phyloP scores from a whole-genome alignment of 1,140 invertebrate species.

The Drosophila pruinosa region DNA sequence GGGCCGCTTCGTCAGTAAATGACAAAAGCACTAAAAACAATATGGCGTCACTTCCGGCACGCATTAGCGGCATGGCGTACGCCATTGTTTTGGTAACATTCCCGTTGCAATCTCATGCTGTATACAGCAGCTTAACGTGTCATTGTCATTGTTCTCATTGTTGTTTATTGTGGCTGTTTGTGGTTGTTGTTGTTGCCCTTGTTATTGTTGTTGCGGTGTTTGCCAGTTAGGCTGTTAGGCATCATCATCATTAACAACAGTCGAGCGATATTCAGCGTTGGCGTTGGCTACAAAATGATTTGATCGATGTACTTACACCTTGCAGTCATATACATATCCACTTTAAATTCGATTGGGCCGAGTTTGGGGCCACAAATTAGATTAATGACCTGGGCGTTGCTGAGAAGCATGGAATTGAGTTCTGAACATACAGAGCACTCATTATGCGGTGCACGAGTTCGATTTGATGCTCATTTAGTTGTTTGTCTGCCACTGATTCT shows the following conservation, averaged over 20 bases:
- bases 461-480: conserved; percentile 80
- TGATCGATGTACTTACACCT: conserved; percentile 72
- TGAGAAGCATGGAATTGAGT: background rate
- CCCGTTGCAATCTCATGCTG: conserved; percentile 56
- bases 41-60: conserved; percentile 72
- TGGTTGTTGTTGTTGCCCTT: conserved; percentile 10
- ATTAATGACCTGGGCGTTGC: conserved; percentile 63
- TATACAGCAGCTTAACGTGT: conserved; percentile 63
- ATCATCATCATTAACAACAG: conserved; percentile 70
- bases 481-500: conserved; percentile 69
- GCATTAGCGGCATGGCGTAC: conserved; percentile 53
- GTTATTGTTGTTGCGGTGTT: conserved; percentile 5
- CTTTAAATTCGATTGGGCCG: conserved; percentile 50
- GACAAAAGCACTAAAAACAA: conserved; percentile 72
- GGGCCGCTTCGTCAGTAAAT: conserved; percentile 43
- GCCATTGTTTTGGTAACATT: conserved; percentile 16
- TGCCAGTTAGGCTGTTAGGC: conserved; percentile 9
- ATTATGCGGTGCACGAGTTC: conserved; percentile 78
- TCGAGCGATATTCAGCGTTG: background rate
- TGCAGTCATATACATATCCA: conserved; percentile 35
- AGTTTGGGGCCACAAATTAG: conserved; percentile 55
- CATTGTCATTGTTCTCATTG: conserved; percentile 52
- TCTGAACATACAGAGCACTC: conserved; percentile 39
- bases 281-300: conserved; percentile 35
- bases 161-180: conserved; percentile 23